These are phyloP conservation scores for Etia nguti DNA, from an alignment of 2,113 vertebrate genomes.

Conservation along the genomic window DNA sequence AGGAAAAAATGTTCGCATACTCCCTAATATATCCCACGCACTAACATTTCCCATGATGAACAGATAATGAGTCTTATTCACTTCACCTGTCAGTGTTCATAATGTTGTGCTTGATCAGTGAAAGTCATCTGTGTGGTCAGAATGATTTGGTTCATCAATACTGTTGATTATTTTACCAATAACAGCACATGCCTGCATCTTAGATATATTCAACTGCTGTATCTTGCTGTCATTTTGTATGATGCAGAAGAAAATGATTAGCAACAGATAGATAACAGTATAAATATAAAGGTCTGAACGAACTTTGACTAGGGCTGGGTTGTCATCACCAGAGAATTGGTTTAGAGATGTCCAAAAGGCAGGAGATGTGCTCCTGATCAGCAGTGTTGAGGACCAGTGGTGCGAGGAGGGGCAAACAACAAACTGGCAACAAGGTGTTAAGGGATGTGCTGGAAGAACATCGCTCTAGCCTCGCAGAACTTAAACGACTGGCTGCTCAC, in stretches of 20 bases:
- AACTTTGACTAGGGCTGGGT: background rate
- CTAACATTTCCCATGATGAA: background rate
- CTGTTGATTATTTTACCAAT: background rate
- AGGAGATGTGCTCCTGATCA: background rate
- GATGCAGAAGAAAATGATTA: background rate
- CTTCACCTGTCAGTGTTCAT: too few relatives aligned
- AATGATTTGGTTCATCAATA: background rate
- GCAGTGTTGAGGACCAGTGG: background rate
- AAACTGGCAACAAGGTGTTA: background rate
- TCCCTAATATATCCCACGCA: background rate
- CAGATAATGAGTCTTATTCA: background rate
- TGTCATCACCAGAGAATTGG: background rate
- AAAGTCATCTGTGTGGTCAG: background rate
- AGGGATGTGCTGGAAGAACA: background rate
- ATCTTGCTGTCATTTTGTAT: background rate
- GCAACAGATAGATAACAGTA: background rate
- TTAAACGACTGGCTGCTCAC: background rate
- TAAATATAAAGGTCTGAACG: background rate
- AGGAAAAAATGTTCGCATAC: background rate
- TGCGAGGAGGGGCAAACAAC: background rate
- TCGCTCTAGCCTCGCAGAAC: background rate
- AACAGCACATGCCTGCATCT: background rate
- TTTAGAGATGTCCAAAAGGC: background rate
- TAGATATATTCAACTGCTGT: background rate
- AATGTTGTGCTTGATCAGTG: too few relatives aligned